Evolutionary conservation across 2,797 vertebrate genomes (phyloP).

Genomic region (Uromys caudimaculatus): DNA sequence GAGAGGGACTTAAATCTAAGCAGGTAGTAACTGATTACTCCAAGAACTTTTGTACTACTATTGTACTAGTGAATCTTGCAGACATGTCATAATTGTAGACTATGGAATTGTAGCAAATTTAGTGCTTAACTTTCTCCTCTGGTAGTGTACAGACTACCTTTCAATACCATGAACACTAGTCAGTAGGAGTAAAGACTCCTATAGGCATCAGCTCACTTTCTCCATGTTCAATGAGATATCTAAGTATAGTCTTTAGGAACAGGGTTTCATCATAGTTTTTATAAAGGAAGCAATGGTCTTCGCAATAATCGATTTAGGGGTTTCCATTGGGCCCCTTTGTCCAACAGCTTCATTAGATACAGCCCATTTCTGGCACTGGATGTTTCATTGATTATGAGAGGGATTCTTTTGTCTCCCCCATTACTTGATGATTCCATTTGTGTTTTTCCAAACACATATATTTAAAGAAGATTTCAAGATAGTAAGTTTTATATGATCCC

Average conservation of each 20-base stretch:
- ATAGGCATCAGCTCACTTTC: not conserved
- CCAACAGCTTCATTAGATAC: not conserved
- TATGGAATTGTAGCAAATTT: rapidly evolving
- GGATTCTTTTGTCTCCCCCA: not conserved
- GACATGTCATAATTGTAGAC: not conserved
- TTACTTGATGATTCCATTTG: not conserved
- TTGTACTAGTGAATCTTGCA: not conserved
- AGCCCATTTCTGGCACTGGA: not conserved
- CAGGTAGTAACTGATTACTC: not conserved
- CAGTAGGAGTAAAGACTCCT: not conserved
- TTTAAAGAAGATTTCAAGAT: not conserved
- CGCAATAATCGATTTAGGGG: not conserved
- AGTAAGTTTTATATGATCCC: not conserved
- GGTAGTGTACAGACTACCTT: not conserved
- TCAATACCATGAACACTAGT: not conserved
- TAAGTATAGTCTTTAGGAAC: not conserved
- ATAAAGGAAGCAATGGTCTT: not conserved
- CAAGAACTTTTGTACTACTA: not conserved
- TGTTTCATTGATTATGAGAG: not conserved
- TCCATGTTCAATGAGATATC: not conserved
- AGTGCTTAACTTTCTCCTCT: not conserved
- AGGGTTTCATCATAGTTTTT: too few species aligned
- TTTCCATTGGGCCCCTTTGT: not conserved
- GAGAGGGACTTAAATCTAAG: not conserved
- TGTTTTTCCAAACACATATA: not conserved